phyloP scores from a whole-genome alignment of 2,797 vertebrate species.

The Tenualosa thibaudeaui region DNA sequence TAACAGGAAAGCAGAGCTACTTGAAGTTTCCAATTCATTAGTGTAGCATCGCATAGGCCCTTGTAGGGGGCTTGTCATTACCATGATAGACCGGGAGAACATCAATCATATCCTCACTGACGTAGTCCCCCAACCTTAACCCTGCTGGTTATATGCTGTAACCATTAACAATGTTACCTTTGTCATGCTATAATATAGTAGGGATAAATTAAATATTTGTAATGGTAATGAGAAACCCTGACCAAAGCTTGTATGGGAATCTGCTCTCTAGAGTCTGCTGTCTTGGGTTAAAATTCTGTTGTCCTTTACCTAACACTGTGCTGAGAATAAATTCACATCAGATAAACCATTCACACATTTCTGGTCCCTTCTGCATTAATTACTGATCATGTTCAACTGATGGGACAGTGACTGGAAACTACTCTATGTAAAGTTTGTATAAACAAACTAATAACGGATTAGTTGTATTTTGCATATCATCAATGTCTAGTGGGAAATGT shows the following conservation, averaged over 20 bases:
- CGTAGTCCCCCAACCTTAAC: neutral
- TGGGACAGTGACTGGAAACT: neutral
- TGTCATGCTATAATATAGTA: neutral
- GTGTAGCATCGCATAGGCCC: neutral
- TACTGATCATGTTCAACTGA: neutral
- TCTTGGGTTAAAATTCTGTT: neutral
- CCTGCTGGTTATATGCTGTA: neutral
- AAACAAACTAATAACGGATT: neutral
- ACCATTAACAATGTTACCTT: neutral
- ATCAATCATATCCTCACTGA: neutral
- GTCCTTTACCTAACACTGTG: neutral
- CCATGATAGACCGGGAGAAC: neutral
- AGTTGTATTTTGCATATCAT: neutral
- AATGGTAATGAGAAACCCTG: neutral
- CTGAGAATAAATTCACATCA: neutral
- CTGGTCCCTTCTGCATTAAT: neutral
- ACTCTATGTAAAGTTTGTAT: neutral
- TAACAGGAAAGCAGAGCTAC: slow-evolving; percentile 28
- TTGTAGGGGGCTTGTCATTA: neutral
- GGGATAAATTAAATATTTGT: neutral
- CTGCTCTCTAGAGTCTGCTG: neutral
- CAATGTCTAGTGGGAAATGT: neutral
- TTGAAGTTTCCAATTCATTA: neutral
- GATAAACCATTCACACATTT: neutral
- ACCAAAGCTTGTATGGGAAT: neutral